These are phyloP conservation scores for Pardalotus punctatus DNA, from an alignment of 2,113 vertebrate species.

Conservation along the genomic window DNA sequence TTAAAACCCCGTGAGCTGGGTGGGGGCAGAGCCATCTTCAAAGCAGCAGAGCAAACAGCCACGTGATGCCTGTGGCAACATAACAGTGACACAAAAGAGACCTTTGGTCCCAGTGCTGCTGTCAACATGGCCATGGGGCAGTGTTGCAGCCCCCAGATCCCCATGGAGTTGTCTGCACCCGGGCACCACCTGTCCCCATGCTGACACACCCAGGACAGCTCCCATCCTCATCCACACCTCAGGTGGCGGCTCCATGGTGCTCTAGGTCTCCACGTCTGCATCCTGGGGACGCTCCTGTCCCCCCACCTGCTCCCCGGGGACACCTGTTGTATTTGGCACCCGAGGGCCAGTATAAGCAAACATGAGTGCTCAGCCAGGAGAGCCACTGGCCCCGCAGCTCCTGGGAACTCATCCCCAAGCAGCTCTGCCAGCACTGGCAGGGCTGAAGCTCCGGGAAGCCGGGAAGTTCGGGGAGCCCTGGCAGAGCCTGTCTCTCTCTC, in stretches of 20 bases:
- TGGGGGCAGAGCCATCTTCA: neutral
- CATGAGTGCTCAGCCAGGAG: fast-evolving
- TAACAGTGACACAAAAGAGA: neutral
- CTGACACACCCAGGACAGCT: neutral
- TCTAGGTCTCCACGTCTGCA: neutral
- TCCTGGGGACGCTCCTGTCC: neutral
- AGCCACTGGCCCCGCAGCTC: neutral
- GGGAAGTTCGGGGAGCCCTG: fast-evolving
- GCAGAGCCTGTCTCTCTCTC: neutral
- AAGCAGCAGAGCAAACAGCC: conserved; percentile 4
- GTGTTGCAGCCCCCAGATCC: fast-evolving
- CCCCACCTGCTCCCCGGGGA: neutral
- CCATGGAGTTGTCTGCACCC: neutral
- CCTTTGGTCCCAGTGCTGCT: neutral
- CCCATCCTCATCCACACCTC: neutral
- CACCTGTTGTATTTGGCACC: neutral
- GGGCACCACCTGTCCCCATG: fast-evolving
- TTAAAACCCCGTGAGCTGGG: neutral
- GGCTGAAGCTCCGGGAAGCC: neutral
- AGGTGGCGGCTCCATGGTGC: no score
- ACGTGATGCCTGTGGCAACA: neutral
- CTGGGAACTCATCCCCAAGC: fast-evolving
- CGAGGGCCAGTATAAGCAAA: neutral
- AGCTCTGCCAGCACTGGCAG: fast-evolving
- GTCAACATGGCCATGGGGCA: neutral